A percentile compares a stretch with the other conserved stretches of the same genome.
Evolutionary conservation across 2,888 invertebrate genomes (phyloP).

Genomic region (Hypomecis punctinalis): DNA sequence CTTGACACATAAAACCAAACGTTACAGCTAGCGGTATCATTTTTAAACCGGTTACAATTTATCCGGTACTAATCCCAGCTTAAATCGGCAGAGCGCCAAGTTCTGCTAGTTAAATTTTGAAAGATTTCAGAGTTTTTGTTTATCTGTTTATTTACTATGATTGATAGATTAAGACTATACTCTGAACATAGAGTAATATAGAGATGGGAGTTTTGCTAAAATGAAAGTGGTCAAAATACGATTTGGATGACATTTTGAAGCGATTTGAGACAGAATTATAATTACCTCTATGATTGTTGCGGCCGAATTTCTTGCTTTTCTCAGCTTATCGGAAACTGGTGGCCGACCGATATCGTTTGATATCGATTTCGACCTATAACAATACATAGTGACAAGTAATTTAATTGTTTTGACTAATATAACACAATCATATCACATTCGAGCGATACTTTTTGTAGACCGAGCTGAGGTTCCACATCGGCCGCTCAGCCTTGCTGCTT

Average conservation of each 20-base stretch:
- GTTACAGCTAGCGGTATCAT: too few species aligned
- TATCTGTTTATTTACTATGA: too few species aligned
- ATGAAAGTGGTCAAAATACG: background rate
- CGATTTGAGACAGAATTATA: slow-evolving; percentile 26
- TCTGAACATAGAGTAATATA: background rate
- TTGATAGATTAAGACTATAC: too few species aligned
- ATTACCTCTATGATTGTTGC: slow-evolving; percentile 73
- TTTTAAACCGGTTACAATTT: too few species aligned
- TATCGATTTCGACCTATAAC: slow-evolving; percentile 79
- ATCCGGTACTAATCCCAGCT: too few species aligned
- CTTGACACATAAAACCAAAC: too few species aligned
- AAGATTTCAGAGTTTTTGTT: background rate
- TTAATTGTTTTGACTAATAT: too few species aligned
- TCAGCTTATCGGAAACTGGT: slow-evolving; percentile 66
- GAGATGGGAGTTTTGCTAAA: slow-evolving; percentile 4
- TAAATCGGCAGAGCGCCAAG: too few species aligned
- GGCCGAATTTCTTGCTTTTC: slow-evolving; percentile 72
- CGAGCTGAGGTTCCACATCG: slow-evolving; percentile 74
- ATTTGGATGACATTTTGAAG: background rate
- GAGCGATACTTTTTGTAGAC: too few species aligned
- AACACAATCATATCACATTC: too few species aligned
- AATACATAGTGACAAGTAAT: too few species aligned
- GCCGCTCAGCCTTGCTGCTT: slow-evolving; percentile 77
- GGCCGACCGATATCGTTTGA: slow-evolving; percentile 85
- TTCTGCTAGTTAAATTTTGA: too few species aligned